phyloP scores from a whole-genome alignment of 2,888 invertebrate species.

The Eilema caniola region DNA sequence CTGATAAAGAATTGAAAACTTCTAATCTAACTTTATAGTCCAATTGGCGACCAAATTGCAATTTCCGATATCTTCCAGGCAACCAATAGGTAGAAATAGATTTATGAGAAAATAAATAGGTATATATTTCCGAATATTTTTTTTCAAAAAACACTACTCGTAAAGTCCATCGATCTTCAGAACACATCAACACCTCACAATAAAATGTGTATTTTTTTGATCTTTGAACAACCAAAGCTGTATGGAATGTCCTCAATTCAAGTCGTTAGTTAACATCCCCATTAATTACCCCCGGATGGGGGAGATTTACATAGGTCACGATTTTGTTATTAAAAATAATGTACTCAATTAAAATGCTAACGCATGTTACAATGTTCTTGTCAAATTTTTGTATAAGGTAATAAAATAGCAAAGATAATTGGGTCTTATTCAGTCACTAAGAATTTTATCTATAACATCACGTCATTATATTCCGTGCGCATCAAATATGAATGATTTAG shows the following conservation, averaged over 20 bases:
- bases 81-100: no score
- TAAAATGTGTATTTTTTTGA: no score
- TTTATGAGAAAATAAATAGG: no score
- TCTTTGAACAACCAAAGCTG: not conserved
- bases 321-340: slow-evolving; percentile 1
- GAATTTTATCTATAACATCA: slow-evolving; percentile 34
- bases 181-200: not conserved
- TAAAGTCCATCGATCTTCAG: not conserved
- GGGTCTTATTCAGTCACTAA: slow-evolving; percentile 38
- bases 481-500: slow-evolving; percentile 49
- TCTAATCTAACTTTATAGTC: no score
- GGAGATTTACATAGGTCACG: not conserved
- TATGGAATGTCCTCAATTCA: not conserved
- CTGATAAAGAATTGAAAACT: no score
- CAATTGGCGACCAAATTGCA: no score
- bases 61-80: no score
- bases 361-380: slow-evolving; percentile 19
- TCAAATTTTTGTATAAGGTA: slow-evolving; percentile 19
- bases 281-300: not conserved
- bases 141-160: not conserved
- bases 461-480: slow-evolving; percentile 34
- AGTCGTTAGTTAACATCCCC: not conserved
- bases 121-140: no score
- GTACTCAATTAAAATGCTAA: slow-evolving; percentile 5
- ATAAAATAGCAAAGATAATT: slow-evolving; percentile 41